These are phyloP conservation scores for Nebria brevicollis DNA, from an alignment of 2,888 invertebrate species.

Conservation along the genomic window DNA sequence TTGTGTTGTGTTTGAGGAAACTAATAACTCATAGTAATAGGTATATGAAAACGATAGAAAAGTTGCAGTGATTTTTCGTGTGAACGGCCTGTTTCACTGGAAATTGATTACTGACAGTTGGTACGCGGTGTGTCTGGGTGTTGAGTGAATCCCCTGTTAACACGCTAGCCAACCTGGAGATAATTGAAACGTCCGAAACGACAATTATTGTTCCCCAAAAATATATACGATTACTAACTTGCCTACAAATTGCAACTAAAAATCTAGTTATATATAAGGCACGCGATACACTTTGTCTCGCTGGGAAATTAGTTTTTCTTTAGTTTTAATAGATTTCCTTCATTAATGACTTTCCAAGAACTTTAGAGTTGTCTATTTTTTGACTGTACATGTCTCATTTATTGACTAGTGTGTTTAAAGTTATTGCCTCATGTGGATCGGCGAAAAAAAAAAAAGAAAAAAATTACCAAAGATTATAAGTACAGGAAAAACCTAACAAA, in stretches of 20 bases:
- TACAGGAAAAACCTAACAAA: neutral
- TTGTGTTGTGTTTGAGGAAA: no score
- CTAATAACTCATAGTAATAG: neutral
- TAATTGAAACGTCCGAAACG: constrained; percentile 45
- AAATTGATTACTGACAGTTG: constrained; percentile 47
- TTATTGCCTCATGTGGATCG: neutral
- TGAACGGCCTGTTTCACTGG: constrained; percentile 13
- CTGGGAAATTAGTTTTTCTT: constrained; percentile 39
- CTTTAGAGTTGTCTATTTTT: neutral
- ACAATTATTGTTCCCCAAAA: constrained; percentile 44
- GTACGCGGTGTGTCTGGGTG: constrained; percentile 25
- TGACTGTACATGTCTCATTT: neutral
- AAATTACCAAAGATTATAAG: neutral
- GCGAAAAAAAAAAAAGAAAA: neutral
- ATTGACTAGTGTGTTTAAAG: neutral
- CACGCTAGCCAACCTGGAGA: constrained; percentile 44
- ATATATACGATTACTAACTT: constrained; percentile 39
- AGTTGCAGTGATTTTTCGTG: constrained; percentile 24
- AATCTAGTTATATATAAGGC: constrained; percentile 40
- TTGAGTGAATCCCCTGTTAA: constrained; percentile 34
- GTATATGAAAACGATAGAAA: neutral
- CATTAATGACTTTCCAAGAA: constrained; percentile 12
- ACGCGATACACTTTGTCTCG: constrained; percentile 36
- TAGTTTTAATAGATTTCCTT: constrained; percentile 42
- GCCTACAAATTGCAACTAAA: constrained; percentile 32